Evolutionary conservation across 2,888 invertebrate species (phyloP), one percentile per base, ranked within the genome.

Genomic region (Lacanobia oleracea): DNA sequence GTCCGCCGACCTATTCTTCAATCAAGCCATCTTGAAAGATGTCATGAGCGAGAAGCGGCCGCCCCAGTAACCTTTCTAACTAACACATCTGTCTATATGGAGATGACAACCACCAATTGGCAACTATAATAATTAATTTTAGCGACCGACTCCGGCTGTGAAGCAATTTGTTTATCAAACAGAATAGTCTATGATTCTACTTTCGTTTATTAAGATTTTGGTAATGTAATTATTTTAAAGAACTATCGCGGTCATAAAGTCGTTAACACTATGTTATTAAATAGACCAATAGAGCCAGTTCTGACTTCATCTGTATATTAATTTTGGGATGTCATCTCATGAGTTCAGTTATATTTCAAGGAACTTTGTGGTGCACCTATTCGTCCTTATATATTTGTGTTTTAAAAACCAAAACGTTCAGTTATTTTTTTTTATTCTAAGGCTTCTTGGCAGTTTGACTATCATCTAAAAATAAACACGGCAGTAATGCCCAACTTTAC

Each of bases 101-200:
- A 92, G 88, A 85, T 92, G 95, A 94, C 94, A 94, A 82, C 89
- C 77, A 83, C 67, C 93, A 94, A 94, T 94, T 94, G 93, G 85
- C 86, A 75, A 82, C 84, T 64, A 78, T 87, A 85, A 87, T 91
- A 92, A 94, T 94, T 94, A 93, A 89, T 94, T 94, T 94, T 92
- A 92, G 92, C 92, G 87, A 90, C 80, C 72, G 76, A 79, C 83
- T 63, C 65, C 68, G 88, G 86, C 89, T 87, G 90, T 85, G 87
- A 87, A 89, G 87, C 85, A 85, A 90, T 91, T 88, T 87, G 86
- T 87, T 85, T 88, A 84, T 85, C 85, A 70, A 81, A 75, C 85
- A 83, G 21, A 88, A 88, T 84, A 72, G 65, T 71, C 76, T 81
- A 63, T 50, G 50, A 73, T 60, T 64, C 9, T 53, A 79, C 86